Evolutionary conservation across 2,113 vertebrate genomes (phyloP), one percentile per base, ranked within the genome.

Genomic region (Catharus minimus): DNA sequence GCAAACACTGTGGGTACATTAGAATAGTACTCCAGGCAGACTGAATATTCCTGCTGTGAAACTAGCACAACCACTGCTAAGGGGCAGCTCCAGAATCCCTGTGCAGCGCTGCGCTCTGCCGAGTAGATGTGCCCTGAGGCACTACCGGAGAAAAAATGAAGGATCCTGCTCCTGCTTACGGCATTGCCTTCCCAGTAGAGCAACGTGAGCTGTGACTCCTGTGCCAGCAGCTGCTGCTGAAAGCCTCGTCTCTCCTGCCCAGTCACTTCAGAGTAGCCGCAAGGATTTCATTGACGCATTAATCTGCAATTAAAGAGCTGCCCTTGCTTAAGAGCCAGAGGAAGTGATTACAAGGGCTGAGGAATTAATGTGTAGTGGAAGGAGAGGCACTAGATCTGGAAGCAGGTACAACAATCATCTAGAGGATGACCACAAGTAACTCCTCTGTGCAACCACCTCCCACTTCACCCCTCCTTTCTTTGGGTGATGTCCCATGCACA

Each of bases 231-330:
- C 57, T 71, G 73, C 65, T 72, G 86, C 61, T 78, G 86, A 33
- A 84, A 86, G 80, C 46, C 33, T 21, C 2, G 32, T 61, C 33
- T 84, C 28, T 84, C 83, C 65, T 50, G 73, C 73, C 66, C 66
- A 65, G 73, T 30, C 88, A 90, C 80, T 93, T 95, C 92, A 84
- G 36, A 8, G 27, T 47, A 82, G 67, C 86, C 86, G 89, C 74
- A 87, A 89, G 88, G 79, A 93, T 93, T 84, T 87, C 43, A 92
- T 85, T 92, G 73, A 82, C 15, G 13, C 33, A 69, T 55, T 84
- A 72, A 75, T 67, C 74, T 74, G 71, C 53, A 88, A 56, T 81
- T 95, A 82, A 77, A 87, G 62, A 75, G 65, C 53, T 80, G 65
- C 50, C 50, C 53, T 93, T 81, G 80, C 72, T 74, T 32, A 81